Evolutionary conservation across 2,113 vertebrate genomes (phyloP), one percentile per base, ranked within the genome.

Genomic region (Talpa occidentalis): DNA sequence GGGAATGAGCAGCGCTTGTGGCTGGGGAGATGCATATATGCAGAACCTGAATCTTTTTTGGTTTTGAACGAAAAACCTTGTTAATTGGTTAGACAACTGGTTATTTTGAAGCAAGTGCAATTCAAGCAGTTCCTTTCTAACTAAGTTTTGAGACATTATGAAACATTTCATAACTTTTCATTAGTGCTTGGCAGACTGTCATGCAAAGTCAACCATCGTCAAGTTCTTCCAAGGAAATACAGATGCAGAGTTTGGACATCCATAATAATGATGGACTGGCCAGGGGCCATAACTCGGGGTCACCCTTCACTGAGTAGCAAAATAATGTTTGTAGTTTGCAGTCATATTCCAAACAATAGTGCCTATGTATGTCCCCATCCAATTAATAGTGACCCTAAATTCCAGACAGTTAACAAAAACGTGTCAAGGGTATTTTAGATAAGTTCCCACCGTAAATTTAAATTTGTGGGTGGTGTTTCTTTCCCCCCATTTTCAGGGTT

Each of bases 211-310:
- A 94, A 64, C 24, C 35, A 93, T 17, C 62, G n/a, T 42, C 74
- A 81, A 94, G 64, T 77, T 32, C 30, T 78, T 91, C 72, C 52
- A 88, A 88, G 42, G 32, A 90, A 92, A 60, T 17, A 92, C 72
- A 84, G 35, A 93, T 64, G 66, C 21, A 88, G 62, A 92, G 54
- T 4, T 66, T 78, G n/a, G 47, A 11, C 42, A 54, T 85, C 40
- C 67, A 59, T 91, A 88, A 93, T 73, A 90, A 81, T 74, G 88
- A 90, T 90, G 37, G 93, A 56, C 69, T 95, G 86, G 62, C 81
- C 56, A 74, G 10, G 28, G 42, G 35, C 80, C 90, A 89, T 84
- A 92, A 80, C 1, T 1, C 42, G 85, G 44, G 16, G 66, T 90
- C 77, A 94, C 67, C 81, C 96, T 82, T 72, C 22, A 14, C 22